These are phyloP conservation scores for Deilephila elpenor DNA, from an alignment of 2,888 invertebrate species.

Conservation along the genomic window DNA sequence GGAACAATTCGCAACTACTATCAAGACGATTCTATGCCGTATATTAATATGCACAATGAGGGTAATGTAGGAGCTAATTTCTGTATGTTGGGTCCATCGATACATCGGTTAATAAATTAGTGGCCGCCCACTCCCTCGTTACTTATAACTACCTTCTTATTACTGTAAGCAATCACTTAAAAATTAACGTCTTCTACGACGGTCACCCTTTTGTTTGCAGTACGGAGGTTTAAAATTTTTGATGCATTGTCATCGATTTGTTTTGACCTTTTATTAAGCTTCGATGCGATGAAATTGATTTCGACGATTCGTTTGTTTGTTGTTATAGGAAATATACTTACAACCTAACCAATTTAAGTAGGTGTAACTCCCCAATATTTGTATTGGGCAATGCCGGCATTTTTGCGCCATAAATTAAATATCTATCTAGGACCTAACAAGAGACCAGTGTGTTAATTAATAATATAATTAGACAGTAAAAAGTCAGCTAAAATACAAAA, in stretches of 20 bases:
- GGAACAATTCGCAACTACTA: slow-evolving; percentile 43
- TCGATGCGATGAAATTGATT: too few species aligned
- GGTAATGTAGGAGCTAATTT: slow-evolving; percentile 80
- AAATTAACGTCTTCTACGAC: slow-evolving; percentile 23
- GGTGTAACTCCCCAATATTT: too few species aligned
- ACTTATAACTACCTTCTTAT: slow-evolving; percentile 64
- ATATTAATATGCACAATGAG: slow-evolving; percentile 69
- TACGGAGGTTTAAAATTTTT: slow-evolving; percentile 6
- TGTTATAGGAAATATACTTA: too few species aligned
- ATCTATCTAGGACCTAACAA: too few species aligned
- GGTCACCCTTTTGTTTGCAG: slow-evolving; percentile 9
- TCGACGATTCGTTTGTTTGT: too few species aligned
- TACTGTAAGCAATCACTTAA: slow-evolving; percentile 46
- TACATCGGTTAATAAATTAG: slow-evolving; percentile 82
- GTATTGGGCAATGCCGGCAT: too few species aligned
- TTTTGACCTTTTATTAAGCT: neutral
- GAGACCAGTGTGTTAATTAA: too few species aligned
- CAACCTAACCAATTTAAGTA: too few species aligned
- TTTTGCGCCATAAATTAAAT: too few species aligned
- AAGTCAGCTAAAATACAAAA: too few species aligned
- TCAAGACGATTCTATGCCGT: slow-evolving; percentile 50
- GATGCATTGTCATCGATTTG: neutral
- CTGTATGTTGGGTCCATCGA: slow-evolving; percentile 72
- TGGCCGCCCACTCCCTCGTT: slow-evolving; percentile 66
- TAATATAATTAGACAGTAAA: too few species aligned